Conservation (phyloP, 2,113 vertebrate genomes). For the Neogobius melanostomus region DNA sequence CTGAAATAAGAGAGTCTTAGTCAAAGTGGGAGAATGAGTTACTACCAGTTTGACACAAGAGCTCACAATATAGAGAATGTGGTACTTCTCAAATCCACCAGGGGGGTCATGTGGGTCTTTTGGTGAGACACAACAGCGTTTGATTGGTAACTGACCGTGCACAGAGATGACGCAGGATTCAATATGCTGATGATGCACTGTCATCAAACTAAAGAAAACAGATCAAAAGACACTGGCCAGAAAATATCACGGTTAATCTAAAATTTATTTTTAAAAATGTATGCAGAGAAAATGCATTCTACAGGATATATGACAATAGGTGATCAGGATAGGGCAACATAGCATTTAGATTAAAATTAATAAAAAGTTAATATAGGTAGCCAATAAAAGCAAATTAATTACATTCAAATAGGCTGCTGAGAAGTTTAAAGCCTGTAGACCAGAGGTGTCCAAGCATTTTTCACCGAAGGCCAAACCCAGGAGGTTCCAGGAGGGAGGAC, state of each 20-base stretch:
- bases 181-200: slow-evolving; percentile 38
- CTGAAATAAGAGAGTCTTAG: slow-evolving; percentile 58
- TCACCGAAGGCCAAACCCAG: too few relatives aligned
- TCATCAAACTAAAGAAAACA: slow-evolving; percentile 28
- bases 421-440: too few relatives aligned
- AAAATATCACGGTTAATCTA: too few relatives aligned
- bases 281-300: not conserved
- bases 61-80: slow-evolving; percentile 40
- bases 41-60: not conserved
- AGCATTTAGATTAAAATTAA: too few relatives aligned
- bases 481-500: too few relatives aligned
- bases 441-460: too few relatives aligned
- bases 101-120: slow-evolving; percentile 43
- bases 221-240: too few relatives aligned
- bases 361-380: too few relatives aligned
- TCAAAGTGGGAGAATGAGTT: slow-evolving; percentile 21
- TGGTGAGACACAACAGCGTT: slow-evolving; percentile 46
- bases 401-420: too few relatives aligned
- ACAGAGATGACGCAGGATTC: slow-evolving; percentile 40
- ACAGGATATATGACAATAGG: not conserved
- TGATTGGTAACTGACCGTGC: slow-evolving; percentile 49
- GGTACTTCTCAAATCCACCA: slow-evolving; percentile 43
- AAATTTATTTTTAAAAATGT: too few relatives aligned
- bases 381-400: too few relatives aligned
- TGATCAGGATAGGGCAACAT: too few relatives aligned